Evolutionary conservation across 53 echinoderm and acorn worm genomes (phyloP), one percentile per base, ranked within the genome.

Genomic region (Paelopatides confundens): DNA sequence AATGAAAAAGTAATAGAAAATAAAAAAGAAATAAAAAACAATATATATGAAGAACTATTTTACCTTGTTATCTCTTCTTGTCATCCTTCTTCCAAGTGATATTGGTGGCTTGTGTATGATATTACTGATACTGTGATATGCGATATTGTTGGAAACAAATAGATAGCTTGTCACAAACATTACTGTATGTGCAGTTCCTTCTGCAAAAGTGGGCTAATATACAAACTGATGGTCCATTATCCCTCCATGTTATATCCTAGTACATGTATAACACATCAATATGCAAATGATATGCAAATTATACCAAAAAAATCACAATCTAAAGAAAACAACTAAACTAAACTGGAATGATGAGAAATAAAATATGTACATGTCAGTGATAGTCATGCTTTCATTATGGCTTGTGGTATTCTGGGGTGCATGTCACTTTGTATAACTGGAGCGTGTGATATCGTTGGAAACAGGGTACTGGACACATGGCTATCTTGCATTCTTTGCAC

Each of bases 401-500:
- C 12, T 67, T 67, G 68, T 67, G 68, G 12, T 67, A 67, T 31
- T 67, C 68, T 29, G 68, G 68, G 68, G 33, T 67, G 28, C 66
- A 31, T 67, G 68, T 28, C 31, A 84, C 63, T 84, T 62, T 84
- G 62, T 64, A 84, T 6, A 24, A 63, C 33, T 38, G 85, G n/a
- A 64, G 38, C 34, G 85, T 62, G 69, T 85, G 86, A 48, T 68
- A 85, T 1, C 67, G n/a, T 66, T 68, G 29, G 28, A 68, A 85
- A 47, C 86, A 85, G 7, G 86, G 86, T 0, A 66, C 69, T 43
- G 68, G 46, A 9, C 86, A 85, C 86, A 85, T 85, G 10, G 69
- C 67, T 37, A 85, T 43, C 23, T 85, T 1, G 43, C 86, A 85
- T 3, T 37, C 39, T 33, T 85, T 68, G 43, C 86, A 85, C 12